Evolutionary conservation across 2,888 invertebrate species (phyloP).

Genomic region (Scaptomyza reducta): DNA sequence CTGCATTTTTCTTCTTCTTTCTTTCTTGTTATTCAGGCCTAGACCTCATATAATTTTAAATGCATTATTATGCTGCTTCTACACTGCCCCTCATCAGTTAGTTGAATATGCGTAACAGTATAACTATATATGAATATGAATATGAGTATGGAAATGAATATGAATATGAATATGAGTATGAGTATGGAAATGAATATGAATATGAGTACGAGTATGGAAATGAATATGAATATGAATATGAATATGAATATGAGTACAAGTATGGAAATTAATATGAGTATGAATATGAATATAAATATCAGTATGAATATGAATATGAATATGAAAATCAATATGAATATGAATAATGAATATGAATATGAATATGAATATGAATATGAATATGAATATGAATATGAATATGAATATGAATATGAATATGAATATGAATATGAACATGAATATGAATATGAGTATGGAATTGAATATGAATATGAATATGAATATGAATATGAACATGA

Average conservation of each 20-base stretch:
- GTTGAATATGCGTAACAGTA: background rate
- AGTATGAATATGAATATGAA: background rate
- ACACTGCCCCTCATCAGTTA: conserved; percentile 4
- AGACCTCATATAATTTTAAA: conserved; percentile 19
- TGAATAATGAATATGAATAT: too few relatives aligned
- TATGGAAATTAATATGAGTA: too few relatives aligned
- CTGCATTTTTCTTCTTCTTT: background rate
- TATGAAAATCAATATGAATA: background rate
- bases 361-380: background rate
- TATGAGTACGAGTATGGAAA: too few relatives aligned
- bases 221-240: too few relatives aligned
- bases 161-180: too few relatives aligned
- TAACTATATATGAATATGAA: background rate
- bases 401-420: background rate
- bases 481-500: background rate
- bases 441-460: background rate
- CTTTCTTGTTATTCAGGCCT: conserved; percentile 24
- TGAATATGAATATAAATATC: background rate
- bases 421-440: background rate
- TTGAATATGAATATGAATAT: background rate
- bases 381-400: background rate
- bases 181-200: too few relatives aligned
- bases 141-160: too few relatives aligned
- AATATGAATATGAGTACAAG: too few relatives aligned
- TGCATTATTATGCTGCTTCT: conserved; percentile 28